phyloP scores from a whole-genome alignment of 2,888 invertebrate species.

The Agriopis marginaria region DNA sequence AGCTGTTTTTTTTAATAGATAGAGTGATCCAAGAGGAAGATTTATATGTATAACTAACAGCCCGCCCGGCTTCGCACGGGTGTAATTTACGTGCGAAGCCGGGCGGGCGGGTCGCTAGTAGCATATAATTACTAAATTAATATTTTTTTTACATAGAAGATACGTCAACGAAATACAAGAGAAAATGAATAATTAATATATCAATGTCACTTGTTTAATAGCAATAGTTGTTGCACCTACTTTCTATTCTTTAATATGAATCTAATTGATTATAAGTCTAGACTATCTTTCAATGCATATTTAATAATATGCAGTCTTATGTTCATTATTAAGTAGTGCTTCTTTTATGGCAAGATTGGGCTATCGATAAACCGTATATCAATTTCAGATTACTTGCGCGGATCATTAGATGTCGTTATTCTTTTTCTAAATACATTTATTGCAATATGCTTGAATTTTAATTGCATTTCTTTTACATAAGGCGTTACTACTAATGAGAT shows the following conservation, averaged over 20 bases:
- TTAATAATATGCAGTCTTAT: not conserved
- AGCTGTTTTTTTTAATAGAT: no score
- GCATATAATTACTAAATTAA: no score
- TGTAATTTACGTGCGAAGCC: no score
- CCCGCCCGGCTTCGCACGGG: no score
- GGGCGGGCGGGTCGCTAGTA: no score
- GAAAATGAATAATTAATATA: not conserved
- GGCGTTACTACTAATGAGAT: not conserved
- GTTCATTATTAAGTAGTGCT: not conserved
- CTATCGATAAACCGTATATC: constrained; percentile 15
- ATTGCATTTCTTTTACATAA: not conserved
- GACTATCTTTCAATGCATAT: constrained; percentile 4
- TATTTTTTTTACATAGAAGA: no score
- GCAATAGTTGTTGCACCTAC: constrained; percentile 1
- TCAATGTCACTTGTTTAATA: not conserved
- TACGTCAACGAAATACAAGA: not conserved
- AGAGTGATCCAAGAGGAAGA: no score
- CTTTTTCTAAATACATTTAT: not conserved
- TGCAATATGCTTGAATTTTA: constrained; percentile 1
- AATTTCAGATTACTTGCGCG: constrained; percentile 22
- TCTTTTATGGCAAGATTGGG: not conserved
- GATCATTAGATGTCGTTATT: not conserved
- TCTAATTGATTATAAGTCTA: not conserved
- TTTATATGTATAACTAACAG: no score
- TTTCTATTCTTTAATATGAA: constrained; percentile 12